Evolutionary conservation across 37 sponge, comb jelly and placozoan species (phyloP).

Genomic region (Diacarnus erythraeanus): DNA sequence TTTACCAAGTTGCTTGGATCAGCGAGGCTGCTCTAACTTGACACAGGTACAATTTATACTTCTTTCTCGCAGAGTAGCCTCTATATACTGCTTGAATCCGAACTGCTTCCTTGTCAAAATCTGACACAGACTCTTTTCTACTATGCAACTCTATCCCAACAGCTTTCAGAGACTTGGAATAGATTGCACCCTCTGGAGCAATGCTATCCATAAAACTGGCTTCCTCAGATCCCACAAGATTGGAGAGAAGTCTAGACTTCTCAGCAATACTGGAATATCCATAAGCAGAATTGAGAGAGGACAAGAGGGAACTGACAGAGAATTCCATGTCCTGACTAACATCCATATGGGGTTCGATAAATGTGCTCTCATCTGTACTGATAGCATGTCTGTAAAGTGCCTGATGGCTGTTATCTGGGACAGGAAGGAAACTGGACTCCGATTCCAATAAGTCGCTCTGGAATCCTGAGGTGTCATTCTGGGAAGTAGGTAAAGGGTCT

Average conservation of each 20-base stretch:
- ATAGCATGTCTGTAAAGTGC: too few relatives aligned
- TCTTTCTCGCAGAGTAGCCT: slow-evolving; percentile 7
- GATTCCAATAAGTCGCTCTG: slow-evolving; percentile 8
- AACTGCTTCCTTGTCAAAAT: slow-evolving; percentile 8
- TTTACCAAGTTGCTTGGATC: slow-evolving; percentile 68
- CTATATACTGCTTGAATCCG: slow-evolving; percentile 36
- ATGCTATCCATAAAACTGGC: background rate
- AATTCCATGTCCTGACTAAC: too few relatives aligned
- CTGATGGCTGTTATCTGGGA: background rate
- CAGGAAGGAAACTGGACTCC: background rate
- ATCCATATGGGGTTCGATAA: too few relatives aligned
- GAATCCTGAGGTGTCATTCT: background rate
- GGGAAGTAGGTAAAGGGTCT: background rate
- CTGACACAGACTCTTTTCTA: background rate
- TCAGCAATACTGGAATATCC: slow-evolving; percentile 3
- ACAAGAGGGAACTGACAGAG: background rate
- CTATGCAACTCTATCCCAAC: background rate
- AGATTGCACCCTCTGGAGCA: too few relatives aligned
- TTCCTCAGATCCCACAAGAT: background rate
- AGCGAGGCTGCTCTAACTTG: slow-evolving; percentile 30
- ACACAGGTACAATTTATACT: background rate
- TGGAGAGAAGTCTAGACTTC: slow-evolving; percentile 9
- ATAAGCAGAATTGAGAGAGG: slow-evolving; percentile 12
- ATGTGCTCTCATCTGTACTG: background rate
- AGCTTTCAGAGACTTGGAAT: background rate